Evolutionary conservation across 1,140 invertebrate genomes (phyloP), one percentile per base, ranked within the genome.

Genomic region (Lordiphosa clarofinis): DNA sequence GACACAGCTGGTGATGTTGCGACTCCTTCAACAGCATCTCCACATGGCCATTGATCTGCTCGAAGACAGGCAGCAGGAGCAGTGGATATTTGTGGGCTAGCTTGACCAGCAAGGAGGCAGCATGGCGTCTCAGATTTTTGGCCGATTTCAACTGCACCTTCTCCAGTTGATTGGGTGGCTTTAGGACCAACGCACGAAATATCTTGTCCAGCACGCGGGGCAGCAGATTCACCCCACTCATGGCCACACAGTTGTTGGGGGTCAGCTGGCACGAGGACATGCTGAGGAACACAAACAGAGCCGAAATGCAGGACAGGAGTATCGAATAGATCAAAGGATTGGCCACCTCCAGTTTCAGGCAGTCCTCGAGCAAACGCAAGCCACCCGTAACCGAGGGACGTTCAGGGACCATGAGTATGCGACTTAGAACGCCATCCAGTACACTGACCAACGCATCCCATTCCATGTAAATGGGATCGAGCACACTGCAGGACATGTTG

Each of bases 41-140:
- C 6, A 95, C 93, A 58, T 94, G 93, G 1, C 92, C 91, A 78
- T 95, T 94, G 63, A 97, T 93, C 48, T 95, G 93, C 40, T 95
- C 94, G 89, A 97, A 98, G n/a, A 96, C 93, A 4, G 96, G 95
- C 74, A 97, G 89, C 33, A 96, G 89, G 3, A 96, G 89, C 7
- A 96, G 88, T 0, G 96, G 96, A 90, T 96, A 96, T 79, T 96
- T 95, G 38, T 94, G 92, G 9, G 94, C 95, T 33, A 98, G 93
- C 90, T 97, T 98, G 0, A 98, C 95, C 89, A 98, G 93, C 1
- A 96, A 89, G 10, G 95, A 96, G 24, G 95, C 96, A 1, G 96
- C 96, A 90, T 98, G 96, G 2, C 96, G 91, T 6, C 96, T 90
- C 0, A 98, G 93, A 86, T 96, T 96, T 89, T 96, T 96, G 1